Conservation (phyloP, 2,113 vertebrate genomes). For the Pogona vitticeps region DNA sequence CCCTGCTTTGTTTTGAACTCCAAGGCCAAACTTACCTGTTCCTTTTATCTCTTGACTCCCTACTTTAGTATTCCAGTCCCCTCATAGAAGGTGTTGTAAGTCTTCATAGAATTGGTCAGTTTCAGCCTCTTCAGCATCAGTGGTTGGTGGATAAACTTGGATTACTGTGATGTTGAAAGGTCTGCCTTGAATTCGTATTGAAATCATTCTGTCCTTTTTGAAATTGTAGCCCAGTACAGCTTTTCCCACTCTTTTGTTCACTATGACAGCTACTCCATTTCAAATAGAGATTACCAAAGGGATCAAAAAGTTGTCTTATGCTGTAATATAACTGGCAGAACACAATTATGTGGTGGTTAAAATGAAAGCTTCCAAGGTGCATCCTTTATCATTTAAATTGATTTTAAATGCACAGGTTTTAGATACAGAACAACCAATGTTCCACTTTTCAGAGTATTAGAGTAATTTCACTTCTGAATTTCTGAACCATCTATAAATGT, state of each 20-base stretch:
- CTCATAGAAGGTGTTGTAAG: too few species aligned
- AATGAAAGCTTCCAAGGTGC: background rate
- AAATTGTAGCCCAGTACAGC: too few species aligned
- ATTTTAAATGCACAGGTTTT: constrained; percentile 17
- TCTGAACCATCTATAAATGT: constrained; percentile 12
- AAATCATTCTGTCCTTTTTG: too few species aligned
- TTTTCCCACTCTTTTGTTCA: too few species aligned
- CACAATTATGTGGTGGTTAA: background rate
- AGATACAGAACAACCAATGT: constrained; percentile 3
- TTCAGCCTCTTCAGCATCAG: too few species aligned
- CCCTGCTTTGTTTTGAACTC: too few species aligned
- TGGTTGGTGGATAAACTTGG: too few species aligned
- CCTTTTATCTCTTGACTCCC: too few species aligned
- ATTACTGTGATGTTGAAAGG: too few species aligned
- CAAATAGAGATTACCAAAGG: background rate
- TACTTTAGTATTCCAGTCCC: too few species aligned
- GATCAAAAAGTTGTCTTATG: background rate
- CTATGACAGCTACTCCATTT: background rate
- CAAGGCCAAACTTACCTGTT: background rate
- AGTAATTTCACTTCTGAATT: constrained; percentile 28
- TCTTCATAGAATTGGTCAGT: too few species aligned
- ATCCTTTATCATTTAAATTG: background rate
- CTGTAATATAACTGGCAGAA: constrained; percentile 1
- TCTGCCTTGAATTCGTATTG: too few species aligned
- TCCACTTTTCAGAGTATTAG: background rate